A percentile compares a stretch with the other conserved stretches of the same genome.
These are phyloP conservation scores for Rhagonycha lutea DNA, from an alignment of 2,888 invertebrate genomes.

Conservation along the genomic window DNA sequence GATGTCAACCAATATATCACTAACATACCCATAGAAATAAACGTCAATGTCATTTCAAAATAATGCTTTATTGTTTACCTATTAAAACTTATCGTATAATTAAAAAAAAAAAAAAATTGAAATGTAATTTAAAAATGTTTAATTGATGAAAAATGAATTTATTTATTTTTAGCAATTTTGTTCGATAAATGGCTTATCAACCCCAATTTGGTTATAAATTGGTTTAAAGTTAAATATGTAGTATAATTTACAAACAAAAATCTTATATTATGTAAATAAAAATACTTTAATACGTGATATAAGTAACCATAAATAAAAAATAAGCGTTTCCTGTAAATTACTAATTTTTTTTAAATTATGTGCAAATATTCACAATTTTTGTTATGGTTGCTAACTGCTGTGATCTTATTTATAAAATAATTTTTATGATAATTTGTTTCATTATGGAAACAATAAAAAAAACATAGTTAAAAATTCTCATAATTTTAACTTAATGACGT, in stretches of 20 bases:
- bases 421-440: not conserved
- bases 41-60: not conserved
- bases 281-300: not conserved
- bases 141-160: not conserved
- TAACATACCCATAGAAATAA: not conserved
- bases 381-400: not conserved
- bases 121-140: not conserved
- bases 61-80: not conserved
- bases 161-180: not conserved
- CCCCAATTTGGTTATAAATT: too few relatives aligned
- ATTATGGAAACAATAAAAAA: not conserved
- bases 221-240: too few relatives aligned
- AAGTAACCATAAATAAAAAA: not conserved
- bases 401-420: not conserved
- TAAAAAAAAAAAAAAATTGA: not conserved
- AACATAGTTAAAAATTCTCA: conserved; percentile 1
- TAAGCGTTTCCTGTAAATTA: not conserved
- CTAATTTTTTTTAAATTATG: not conserved
- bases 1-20: not conserved
- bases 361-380: not conserved
- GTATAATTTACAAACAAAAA: not conserved
- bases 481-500: conserved; percentile 28
- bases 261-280: not conserved
- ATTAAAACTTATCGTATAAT: not conserved
- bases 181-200: too few relatives aligned